phyloP scores from a whole-genome alignment of 2,888 invertebrate species.

The Phymatocera aterrima region DNA sequence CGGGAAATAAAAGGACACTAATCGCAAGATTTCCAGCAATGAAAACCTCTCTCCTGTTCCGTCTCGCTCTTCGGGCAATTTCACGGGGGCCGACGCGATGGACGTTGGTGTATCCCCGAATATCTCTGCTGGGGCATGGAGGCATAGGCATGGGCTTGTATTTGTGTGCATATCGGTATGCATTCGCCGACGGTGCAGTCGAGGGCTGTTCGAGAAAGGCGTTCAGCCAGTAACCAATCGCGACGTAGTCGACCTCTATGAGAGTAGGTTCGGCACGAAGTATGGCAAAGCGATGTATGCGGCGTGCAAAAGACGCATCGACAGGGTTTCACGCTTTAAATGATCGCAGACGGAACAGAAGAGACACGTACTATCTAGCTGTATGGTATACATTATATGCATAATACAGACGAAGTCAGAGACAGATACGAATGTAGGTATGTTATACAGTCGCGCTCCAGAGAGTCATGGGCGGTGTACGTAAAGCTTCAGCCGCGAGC shows the following conservation, averaged over 20 bases:
- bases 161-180: too few relatives aligned
- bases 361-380: background rate
- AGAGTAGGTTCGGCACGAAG: background rate
- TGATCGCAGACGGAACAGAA: slow-evolving; percentile 7
- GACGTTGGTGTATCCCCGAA: slow-evolving; percentile 12
- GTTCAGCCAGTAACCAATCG: slow-evolving; percentile 26
- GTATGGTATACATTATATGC: background rate
- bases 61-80: too few relatives aligned
- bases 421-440: background rate
- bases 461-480: background rate
- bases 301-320: slow-evolving; percentile 19
- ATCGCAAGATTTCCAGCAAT: too few relatives aligned
- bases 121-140: background rate
- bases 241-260: background rate
- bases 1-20: too few relatives aligned
- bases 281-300: background rate
- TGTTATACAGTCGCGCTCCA: background rate
- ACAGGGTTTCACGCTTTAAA: slow-evolving; percentile 21
- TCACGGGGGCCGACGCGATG: background rate
- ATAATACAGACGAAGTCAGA: too few relatives aligned
- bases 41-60: too few relatives aligned
- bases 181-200: background rate
- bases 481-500: background rate
- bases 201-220: slow-evolving; percentile 16
- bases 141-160: too few relatives aligned